Percentiles rank a stretch among this genome's conserved stretches.
phyloP scores from a whole-genome alignment of 1,140 invertebrate species.

The Zophobas atratus region DNA sequence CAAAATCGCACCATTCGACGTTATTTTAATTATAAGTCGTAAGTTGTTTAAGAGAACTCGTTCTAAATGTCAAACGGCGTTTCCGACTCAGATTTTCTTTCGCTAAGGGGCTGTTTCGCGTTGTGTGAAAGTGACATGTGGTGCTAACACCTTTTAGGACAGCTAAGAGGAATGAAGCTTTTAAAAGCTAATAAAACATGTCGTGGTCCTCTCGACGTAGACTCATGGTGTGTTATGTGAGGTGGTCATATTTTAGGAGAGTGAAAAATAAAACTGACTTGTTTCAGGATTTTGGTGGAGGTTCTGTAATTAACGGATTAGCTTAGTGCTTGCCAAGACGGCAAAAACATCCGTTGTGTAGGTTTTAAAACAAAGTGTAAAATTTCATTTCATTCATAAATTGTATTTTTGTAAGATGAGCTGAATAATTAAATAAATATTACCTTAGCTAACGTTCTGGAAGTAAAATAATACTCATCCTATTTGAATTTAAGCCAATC shows the following conservation, averaged over 20 bases:
- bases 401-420: no score
- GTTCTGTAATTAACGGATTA: no score
- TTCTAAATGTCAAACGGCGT: conserved; percentile 13
- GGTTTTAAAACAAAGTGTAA: no score
- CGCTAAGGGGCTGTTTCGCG: background rate
- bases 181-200: conserved; percentile 8
- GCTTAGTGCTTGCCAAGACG: no score
- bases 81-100: conserved; percentile 4
- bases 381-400: no score
- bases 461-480: no score
- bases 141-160: conserved; percentile 3
- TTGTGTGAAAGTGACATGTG: conserved; percentile 5
- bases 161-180: background rate
- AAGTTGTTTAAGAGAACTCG: conserved; percentile 4
- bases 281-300: no score
- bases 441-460: no score
- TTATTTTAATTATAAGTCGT: background rate
- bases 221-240: background rate
- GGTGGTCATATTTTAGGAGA: background rate
- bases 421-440: no score
- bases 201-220: background rate
- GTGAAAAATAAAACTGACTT: no score
- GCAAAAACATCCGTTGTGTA: no score
- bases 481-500: no score
- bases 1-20: background rate